These are phyloP conservation scores for Eurytemora carolleeae DNA, from an alignment of 1,140 invertebrate species.

Conservation along the genomic window DNA sequence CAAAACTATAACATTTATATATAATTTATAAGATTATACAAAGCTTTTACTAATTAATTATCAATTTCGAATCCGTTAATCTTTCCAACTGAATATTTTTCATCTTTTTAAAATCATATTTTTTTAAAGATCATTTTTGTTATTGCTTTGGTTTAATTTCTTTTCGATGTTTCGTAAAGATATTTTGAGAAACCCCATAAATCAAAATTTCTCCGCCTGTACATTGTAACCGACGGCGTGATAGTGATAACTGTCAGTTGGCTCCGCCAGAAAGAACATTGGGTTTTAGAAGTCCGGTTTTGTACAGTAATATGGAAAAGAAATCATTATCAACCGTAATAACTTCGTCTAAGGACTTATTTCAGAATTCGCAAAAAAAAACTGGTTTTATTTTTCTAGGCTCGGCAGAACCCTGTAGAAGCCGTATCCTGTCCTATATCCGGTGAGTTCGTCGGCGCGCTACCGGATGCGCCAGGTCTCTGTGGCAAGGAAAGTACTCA, in stretches of 20 bases:
- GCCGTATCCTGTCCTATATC: conserved; percentile 43
- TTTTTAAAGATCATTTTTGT: too few species aligned
- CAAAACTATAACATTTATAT: neutral
- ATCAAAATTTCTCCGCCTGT: too few species aligned
- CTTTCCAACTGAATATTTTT: too few species aligned
- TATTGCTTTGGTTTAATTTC: too few species aligned
- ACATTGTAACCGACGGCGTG: too few species aligned
- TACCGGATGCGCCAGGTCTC: conserved; percentile 37
- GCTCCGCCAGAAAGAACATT: too few species aligned
- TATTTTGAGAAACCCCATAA: too few species aligned
- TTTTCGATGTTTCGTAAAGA: too few species aligned
- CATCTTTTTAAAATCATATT: too few species aligned
- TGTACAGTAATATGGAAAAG: neutral
- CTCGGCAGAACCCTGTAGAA: neutral
- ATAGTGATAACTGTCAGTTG: too few species aligned
- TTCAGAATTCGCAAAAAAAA: neutral
- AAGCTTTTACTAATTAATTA: too few species aligned
- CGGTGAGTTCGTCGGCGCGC: conserved; percentile 41
- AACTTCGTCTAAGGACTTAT: neutral
- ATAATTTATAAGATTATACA: conserved; percentile 1
- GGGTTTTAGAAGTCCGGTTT: neutral
- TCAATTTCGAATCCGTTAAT: too few species aligned
- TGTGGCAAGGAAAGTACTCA: conserved; percentile 47
- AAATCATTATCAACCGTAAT: neutral
- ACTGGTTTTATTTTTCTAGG: neutral